Percentiles rank a stretch among this genome's conserved stretches.
Conservation (phyloP, 2,113 vertebrate genomes). For the Pluvialis apricaria region DNA sequence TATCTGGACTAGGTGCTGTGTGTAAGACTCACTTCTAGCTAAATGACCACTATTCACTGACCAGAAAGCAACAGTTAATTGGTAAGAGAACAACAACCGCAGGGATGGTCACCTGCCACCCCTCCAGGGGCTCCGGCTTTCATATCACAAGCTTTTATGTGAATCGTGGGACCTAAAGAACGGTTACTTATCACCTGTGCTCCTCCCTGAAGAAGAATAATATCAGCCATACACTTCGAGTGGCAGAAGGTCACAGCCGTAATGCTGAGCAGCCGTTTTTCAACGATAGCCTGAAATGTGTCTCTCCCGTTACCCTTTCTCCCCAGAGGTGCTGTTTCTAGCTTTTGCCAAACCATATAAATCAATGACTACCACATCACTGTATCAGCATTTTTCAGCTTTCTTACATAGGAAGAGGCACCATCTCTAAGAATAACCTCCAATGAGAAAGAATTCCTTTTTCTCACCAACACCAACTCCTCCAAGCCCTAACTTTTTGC, state of each 20-base stretch:
- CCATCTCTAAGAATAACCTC: neutral
- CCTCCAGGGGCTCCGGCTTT: neutral
- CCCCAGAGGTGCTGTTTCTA: neutral
- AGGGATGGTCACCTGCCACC: rapidly evolving
- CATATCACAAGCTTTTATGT: neutral
- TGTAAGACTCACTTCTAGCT: neutral
- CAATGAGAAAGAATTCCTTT: neutral
- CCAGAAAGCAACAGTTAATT: neutral
- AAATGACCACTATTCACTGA: no score
- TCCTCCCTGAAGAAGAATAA: neutral
- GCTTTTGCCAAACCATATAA: neutral
- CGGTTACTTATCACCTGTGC: neutral
- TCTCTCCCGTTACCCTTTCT: neutral
- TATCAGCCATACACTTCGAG: neutral
- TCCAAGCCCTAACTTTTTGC: neutral
- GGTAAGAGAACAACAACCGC: neutral
- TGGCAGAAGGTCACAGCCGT: neutral
- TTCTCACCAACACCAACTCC: neutral
- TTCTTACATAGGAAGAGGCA: neutral
- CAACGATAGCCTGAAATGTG: neutral
- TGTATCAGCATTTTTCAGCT: neutral
- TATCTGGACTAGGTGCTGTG: neutral
- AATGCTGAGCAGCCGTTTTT: neutral
- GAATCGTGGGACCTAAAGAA: neutral
- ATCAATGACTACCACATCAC: neutral